A percentile compares a stretch with the other conserved stretches of the same genome.
These are phyloP conservation scores for Diachrysia chrysitis DNA, from an alignment of 2,888 invertebrate genomes.

Conservation along the genomic window DNA sequence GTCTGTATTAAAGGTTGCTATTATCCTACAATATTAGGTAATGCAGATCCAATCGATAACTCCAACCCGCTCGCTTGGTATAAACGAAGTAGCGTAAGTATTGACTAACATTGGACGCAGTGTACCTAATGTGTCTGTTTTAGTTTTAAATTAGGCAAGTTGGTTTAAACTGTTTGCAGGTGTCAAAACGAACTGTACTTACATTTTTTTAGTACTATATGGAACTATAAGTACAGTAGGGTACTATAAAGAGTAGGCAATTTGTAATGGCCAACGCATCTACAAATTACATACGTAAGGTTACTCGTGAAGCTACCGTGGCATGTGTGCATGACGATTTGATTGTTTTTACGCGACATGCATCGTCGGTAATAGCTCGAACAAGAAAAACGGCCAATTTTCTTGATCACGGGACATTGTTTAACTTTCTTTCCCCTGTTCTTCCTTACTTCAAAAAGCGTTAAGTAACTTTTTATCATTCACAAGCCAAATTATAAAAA, in stretches of 20 bases:
- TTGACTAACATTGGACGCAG: neutral
- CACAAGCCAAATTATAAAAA: no score
- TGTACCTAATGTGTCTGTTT: neutral
- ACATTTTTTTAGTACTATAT: no score
- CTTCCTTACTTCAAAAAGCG: no score
- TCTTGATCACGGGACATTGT: neutral
- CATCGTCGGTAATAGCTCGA: slow-evolving; percentile 1
- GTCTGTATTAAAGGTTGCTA: slow-evolving; percentile 16
- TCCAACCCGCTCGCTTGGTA: slow-evolving; percentile 5
- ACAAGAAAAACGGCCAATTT: neutral
- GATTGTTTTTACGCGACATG: slow-evolving; percentile 4
- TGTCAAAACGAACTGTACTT: neutral
- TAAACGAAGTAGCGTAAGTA: neutral
- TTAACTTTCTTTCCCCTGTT: neutral
- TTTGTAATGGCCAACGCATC: neutral
- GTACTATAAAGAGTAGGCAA: neutral
- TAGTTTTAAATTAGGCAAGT: neutral
- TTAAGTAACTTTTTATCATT: no score
- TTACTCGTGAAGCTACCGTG: neutral
- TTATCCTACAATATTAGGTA: slow-evolving; percentile 22
- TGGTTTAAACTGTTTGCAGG: neutral
- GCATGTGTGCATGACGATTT: slow-evolving; percentile 4
- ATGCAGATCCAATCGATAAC: slow-evolving; percentile 34
- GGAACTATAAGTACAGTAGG: no score
- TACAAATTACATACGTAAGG: neutral